A percentile compares a stretch with the other conserved stretches of the same genome.
Evolutionary conservation across 2,797 vertebrate genomes (phyloP).

Genomic region (Cyclopterus lumpus): DNA sequence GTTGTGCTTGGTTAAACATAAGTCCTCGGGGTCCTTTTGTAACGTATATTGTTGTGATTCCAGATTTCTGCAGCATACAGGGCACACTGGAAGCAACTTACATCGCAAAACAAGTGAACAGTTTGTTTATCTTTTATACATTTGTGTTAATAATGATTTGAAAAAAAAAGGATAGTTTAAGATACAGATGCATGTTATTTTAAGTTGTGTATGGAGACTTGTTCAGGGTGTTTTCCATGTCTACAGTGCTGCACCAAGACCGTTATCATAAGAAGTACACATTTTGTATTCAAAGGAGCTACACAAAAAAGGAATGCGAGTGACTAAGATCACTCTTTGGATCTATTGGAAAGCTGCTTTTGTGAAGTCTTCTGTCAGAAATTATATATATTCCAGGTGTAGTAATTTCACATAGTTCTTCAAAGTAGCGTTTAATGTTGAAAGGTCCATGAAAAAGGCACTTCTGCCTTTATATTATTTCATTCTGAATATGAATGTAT

Average conservation of each 20-base stretch:
- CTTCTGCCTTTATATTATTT: slow-evolving; percentile 2
- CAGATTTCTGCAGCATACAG: neutral
- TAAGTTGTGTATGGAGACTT: neutral
- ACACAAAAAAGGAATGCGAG: neutral
- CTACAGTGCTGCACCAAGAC: neutral
- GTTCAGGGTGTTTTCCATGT: neutral
- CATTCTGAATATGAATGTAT: neutral
- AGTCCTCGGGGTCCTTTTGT: neutral
- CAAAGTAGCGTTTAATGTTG: neutral
- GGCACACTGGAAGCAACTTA: neutral
- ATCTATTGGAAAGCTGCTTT: slow-evolving; percentile 13
- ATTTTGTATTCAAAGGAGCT: slow-evolving; percentile 4
- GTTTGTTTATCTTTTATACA: neutral
- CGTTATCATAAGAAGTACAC: neutral
- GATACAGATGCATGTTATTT: neutral
- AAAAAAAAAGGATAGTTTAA: neutral
- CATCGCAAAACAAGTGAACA: neutral
- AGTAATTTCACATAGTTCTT: slow-evolving; percentile 26
- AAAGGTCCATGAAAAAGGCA: slow-evolving; percentile 5
- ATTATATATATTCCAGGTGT: slow-evolving; percentile 6
- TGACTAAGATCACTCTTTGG: slow-evolving; percentile 7
- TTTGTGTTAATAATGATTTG: neutral
- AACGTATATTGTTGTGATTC: neutral
- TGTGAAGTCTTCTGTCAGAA: slow-evolving; percentile 21
- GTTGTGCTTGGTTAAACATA: slow-evolving; percentile 36